Evolutionary conservation across 2,113 vertebrate species (phyloP).

Genomic region (Thryonomys swinderianus): DNA sequence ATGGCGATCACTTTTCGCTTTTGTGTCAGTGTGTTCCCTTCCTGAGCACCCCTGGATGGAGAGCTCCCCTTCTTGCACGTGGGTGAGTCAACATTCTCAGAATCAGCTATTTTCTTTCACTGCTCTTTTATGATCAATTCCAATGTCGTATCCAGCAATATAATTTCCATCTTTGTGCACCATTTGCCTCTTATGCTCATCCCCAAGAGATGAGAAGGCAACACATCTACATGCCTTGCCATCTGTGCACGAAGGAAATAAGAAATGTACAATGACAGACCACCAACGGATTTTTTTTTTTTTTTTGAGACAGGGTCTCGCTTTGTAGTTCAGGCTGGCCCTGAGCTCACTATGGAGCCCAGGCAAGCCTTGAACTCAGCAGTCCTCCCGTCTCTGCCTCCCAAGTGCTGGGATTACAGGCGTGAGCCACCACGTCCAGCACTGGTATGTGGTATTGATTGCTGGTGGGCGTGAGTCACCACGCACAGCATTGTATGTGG

Average conservation of each 20-base stretch:
- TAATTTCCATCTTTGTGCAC: neutral
- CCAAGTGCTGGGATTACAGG: too few relatives aligned
- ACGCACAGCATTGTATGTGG: too few relatives aligned
- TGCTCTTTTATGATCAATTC: neutral
- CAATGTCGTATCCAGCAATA: neutral
- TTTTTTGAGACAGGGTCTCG: too few relatives aligned
- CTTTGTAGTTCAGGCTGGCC: too few relatives aligned
- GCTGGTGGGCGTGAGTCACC: too few relatives aligned
- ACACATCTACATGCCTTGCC: neutral
- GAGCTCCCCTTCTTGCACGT: neutral
- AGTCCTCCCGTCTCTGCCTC: too few relatives aligned
- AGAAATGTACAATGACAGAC: neutral
- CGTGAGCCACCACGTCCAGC: too few relatives aligned
- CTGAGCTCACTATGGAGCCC: too few relatives aligned
- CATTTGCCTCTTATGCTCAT: neutral
- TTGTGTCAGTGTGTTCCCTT: neutral
- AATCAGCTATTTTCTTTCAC: neutral
- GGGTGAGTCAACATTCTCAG: neutral
- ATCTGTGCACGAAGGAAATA: neutral
- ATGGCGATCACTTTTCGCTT: neutral
- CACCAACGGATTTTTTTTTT: constrained; percentile 18
- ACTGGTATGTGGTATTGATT: too few relatives aligned
- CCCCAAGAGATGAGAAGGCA: neutral
- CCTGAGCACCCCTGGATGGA: neutral
- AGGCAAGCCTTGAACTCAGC: too few relatives aligned